phyloP scores from a whole-genome alignment of 2,797 vertebrate genomes.

The Stomatorhinus walkeri region DNA sequence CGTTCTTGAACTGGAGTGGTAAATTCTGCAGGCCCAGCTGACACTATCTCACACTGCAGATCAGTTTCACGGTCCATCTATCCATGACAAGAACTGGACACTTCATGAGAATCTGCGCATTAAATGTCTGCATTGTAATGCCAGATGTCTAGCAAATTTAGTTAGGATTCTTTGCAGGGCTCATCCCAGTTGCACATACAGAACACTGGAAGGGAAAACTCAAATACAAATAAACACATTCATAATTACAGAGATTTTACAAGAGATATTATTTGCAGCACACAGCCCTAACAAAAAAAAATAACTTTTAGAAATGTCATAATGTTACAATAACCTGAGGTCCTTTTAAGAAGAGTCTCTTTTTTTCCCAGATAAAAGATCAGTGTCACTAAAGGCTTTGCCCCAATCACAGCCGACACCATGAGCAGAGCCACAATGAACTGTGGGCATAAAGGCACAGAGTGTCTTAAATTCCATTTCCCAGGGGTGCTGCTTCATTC shows the following conservation, averaged over 20 bases:
- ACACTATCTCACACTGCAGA: conserved; percentile 15
- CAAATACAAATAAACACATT: not conserved
- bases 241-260: not conserved
- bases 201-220: not conserved
- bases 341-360: not conserved
- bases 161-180: not conserved
- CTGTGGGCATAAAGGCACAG: not conserved
- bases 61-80: conserved; percentile 21
- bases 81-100: conserved; percentile 37
- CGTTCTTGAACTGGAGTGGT: conserved; percentile 40
- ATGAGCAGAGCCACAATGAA: not conserved
- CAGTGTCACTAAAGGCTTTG: not conserved
- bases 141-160: not conserved
- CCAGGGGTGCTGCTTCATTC: not conserved
- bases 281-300: not conserved
- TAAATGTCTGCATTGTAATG: not conserved
- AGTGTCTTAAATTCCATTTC: conserved; percentile 1
- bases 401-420: not conserved
- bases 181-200: not conserved
- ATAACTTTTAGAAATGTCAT: not conserved
- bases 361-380: not conserved
- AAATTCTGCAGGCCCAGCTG: conserved; percentile 40
- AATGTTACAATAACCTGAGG: not conserved
- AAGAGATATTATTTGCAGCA: not conserved
- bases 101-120: conserved; percentile 22